Base-by-base conservation (phyloP, 2,113 vertebrate genomes). In the Cygnus buccinator region DNA sequence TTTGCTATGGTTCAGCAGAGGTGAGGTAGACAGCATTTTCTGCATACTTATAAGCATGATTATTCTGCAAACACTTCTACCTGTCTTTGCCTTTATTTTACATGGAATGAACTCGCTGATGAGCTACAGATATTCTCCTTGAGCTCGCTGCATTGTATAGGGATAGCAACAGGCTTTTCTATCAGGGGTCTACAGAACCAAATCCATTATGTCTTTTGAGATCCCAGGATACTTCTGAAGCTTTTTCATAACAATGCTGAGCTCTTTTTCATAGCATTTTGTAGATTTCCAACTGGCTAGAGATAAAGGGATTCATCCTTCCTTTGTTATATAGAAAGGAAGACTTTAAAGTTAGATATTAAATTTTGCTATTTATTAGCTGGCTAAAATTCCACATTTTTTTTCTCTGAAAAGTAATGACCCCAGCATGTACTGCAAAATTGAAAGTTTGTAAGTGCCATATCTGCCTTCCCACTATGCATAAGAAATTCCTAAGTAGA, bases 311-410 rank as follows among this genome's bases (percentile, higher is more conserved):
- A 77, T 62, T 58, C 18, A 43, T 77, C n/a, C 17, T 68, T 91
- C 39, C 44, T 92, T 89, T 93, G 50, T 70, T 94, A 41, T 25
- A 87, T 65, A 81, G n/a, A 80, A 85, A 90, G 26, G 11, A 80
- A 80, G 18, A 55, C 25, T 81, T 46, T 81, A 77, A 88, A 90
- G n/a, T 74, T 84, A 41, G 21, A 68, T 84, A 75, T 68, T 85
- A 65, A 67, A 87, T 35, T 90, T 65, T 82, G 15, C 11, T 33
- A 41, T 70, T 68, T 96, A 87, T 67, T 85, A 37, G 23, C 50
- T 87, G 78, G 43, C 74, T 80, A 73, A 68, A 86, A 86, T 23
- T 43, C 14, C 35, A 43, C 6, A 2, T 41, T 90, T 84, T 84
- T 90, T 48, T 85, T 75, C 26, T 75, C 52, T 28, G 87, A 82